Evolutionary conservation across 2,113 vertebrate genomes (phyloP), one percentile per base, ranked within the genome.

Genomic region (Polypterus senegalus): DNA sequence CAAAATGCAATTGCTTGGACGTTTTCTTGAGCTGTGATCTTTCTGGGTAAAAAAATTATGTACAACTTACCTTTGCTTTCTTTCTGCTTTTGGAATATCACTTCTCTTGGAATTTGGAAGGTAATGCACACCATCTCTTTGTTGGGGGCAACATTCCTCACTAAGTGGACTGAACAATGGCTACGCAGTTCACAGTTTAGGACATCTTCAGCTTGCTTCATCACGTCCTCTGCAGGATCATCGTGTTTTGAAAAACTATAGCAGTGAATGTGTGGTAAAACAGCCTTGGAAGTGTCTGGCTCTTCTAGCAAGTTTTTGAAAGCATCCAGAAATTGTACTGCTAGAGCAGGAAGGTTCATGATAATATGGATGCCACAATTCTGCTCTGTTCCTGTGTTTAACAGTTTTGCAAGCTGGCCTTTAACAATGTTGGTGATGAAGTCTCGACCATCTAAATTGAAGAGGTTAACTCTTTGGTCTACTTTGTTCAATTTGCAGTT

Each of bases 51-150:
- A 27, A n/a, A 27, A 27, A 27, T 27, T 27, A 27, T 27, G 9
- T n/a, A 65, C 6, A 58, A 60, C 82, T 89, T 72, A 93, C 92
- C 92, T 76, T 59, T 71, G 1, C 69, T 61, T 48, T 70, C 66
- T 1, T 67, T 61, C 27, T 77, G 70, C 5, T 70, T 67, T 77
- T 77, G 72, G 74, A 83, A 95, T 54, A 99, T 81, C 46, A 92
- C 66, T 0, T 88, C 75, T 1, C 71, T 78, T 8, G 92, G 92
- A 45, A 99, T 2, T 58, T 70, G 80, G 75, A 99, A 97, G 59
- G 77, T 92, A 62, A 95, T 78, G 67, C 96, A 96, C 77, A 97
- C 77, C 95, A 99, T 99, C 66, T 98, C 91, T 78, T 98, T 99
- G 78, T 89, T 94, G 0, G 96, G 96, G 0, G 96, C 90, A 48